A percentile compares a stretch with the other conserved stretches of the same genome.
Conservation (phyloP, 2,888 invertebrate genomes). For the Magallana nippona region DNA sequence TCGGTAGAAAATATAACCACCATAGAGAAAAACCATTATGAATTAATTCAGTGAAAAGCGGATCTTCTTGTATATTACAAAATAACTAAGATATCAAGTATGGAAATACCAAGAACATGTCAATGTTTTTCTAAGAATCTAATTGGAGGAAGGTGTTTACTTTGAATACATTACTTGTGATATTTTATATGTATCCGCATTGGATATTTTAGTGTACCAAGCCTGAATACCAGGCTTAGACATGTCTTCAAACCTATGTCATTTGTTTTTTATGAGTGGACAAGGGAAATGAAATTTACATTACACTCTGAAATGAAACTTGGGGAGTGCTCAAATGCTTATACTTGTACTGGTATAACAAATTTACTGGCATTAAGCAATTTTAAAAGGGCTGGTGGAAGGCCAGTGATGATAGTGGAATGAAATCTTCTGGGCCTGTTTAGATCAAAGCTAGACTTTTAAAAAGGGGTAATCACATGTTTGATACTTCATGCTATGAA, state of each 20-base stretch:
- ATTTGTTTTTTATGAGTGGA: conserved; percentile 1
- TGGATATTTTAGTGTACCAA: too few relatives aligned
- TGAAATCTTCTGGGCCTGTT: background rate
- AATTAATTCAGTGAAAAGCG: too few relatives aligned
- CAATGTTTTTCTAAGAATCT: too few relatives aligned
- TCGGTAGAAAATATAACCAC: too few relatives aligned
- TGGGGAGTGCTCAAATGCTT: background rate
- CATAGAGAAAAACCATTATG: too few relatives aligned
- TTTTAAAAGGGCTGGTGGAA: conserved; percentile 2
- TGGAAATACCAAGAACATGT: too few relatives aligned
- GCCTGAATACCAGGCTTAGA: background rate
- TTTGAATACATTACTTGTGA: too few relatives aligned
- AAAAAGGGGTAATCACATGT: background rate
- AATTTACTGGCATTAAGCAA: background rate
- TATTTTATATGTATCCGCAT: too few relatives aligned
- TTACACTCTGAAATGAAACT: background rate
- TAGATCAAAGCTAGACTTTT: conserved; percentile 10
- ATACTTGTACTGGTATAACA: background rate
- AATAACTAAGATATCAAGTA: too few relatives aligned
- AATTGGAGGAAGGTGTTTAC: too few relatives aligned
- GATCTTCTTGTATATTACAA: too few relatives aligned
- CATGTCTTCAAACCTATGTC: background rate
- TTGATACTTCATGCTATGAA: background rate
- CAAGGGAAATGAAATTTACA: background rate
- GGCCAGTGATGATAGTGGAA: background rate